Evolutionary conservation across 23 tunicate genomes (phyloP).

Genomic region (Aplidium turbinatum): DNA sequence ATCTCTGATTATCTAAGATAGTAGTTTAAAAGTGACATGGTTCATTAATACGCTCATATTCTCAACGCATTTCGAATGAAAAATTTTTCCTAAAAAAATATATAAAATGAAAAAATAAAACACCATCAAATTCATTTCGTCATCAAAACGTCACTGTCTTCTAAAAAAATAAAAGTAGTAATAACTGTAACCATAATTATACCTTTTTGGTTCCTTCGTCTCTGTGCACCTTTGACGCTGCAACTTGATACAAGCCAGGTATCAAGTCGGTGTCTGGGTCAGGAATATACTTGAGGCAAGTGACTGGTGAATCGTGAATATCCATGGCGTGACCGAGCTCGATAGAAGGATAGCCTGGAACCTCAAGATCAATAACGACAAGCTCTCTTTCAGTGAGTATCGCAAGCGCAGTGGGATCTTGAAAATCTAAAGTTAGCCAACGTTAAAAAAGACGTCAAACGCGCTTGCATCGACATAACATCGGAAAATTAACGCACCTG

Average conservation of each 20-base stretch:
- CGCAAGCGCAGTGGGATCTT: conserved; percentile 68
- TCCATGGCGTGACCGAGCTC: conserved; percentile 72
- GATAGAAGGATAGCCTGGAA: conserved; percentile 64
- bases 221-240: conserved; percentile 13
- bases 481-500: conserved; percentile 34
- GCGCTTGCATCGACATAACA: background rate
- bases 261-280: conserved; percentile 54
- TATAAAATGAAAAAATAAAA: no score
- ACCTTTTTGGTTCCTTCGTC: conserved; percentile 6
- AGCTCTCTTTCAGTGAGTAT: conserved; percentile 72
- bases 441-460: no score
- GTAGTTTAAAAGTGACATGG: no score
- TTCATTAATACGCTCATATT: no score
- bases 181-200: no score
- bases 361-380: conserved; percentile 69
- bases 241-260: conserved; percentile 53
- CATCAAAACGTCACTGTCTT: no score
- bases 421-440: conserved; percentile 26
- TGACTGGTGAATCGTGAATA: conserved; percentile 90
- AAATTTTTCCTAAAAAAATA: no score
- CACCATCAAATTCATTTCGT: no score
- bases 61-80: no score
- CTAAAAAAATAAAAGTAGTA: no score
- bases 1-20: no score
- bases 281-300: conserved; percentile 60